Evolutionary conservation across 2,113 vertebrate genomes (phyloP), one percentile per base, ranked within the genome.

Genomic region (Perca flavescens): DNA sequence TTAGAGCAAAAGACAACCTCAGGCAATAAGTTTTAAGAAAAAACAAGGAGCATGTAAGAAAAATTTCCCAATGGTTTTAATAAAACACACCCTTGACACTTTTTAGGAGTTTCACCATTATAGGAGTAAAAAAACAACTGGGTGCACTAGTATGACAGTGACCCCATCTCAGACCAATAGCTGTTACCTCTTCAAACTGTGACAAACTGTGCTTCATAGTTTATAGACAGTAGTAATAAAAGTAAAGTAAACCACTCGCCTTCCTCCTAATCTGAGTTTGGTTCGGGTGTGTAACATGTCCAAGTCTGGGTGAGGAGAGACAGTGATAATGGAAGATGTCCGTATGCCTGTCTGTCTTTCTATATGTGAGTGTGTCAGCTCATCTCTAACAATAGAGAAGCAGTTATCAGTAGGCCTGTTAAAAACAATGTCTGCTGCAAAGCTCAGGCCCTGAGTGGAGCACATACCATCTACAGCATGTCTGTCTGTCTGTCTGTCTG

Each of bases 351-450:
- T 73, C 76, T 83, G 64, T 85, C 72, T 82, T 19, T 80, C 77
- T 69, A 46, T 83, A 66, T 85, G 54, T 40, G 53, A 53, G 65
- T 25, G 25, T 83, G 88, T 87, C 87, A 65, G 79, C 79, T 88
- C 85, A 88, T 82, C 85, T 91, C 88, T 89, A 91, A 92, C 92
- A 91, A 91, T 89, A 92, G 91, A 90, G 77, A 2, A 47, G 76
- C 71, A 58, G 84, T 86, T 92, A 91, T 91, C 85, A 78, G 84
- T 54, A 77, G 73, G 74, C 74, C 50, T 69, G 75, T 86, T 85
- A 74, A 87, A 91, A 88, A 87, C 62, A 74, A 66, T 22, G 63
- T 83, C 65, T 12, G 61, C 63, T 79, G 40, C 50, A 86, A 61
- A 84, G 74, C 68, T 83, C 75, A 76, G 77, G 79, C 40, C 56